Conservation (phyloP, 2,888 invertebrate species). For the Temnothorax unifasciatus region DNA sequence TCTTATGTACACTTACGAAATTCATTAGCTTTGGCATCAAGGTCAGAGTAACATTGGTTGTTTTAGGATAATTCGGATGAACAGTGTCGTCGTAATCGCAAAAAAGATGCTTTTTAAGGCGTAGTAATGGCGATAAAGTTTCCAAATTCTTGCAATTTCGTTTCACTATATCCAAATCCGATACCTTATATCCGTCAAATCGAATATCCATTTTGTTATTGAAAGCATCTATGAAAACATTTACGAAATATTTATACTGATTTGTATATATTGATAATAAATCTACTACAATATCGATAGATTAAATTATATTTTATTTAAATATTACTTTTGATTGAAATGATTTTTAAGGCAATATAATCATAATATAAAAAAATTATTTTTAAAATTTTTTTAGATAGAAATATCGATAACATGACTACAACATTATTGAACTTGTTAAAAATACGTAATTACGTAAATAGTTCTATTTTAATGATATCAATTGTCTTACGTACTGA, state of each 20-base stretch:
- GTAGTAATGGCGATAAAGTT: conserved; percentile 71
- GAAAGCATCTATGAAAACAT: conserved; percentile 11
- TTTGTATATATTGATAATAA: not conserved
- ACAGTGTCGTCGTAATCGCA: conserved; percentile 88
- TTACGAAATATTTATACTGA: not conserved
- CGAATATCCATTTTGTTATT: too few species aligned
- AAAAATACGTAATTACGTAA: not conserved
- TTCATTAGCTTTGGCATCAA: conserved; percentile 88
- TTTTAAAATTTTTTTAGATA: not conserved
- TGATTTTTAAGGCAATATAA: not conserved
- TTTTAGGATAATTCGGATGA: conserved; percentile 88
- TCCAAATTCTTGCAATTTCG: conserved; percentile 73
- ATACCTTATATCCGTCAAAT: too few species aligned
- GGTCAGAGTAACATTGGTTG: conserved; percentile 85
- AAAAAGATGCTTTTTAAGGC: conserved; percentile 87
- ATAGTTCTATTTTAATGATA: conserved; percentile 1
- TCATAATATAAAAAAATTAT: not conserved
- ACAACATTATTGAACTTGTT: not conserved
- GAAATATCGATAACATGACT: not conserved
- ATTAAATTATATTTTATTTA: not conserved
- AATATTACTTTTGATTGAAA: conserved; percentile 3
- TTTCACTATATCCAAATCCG: not conserved
- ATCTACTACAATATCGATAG: not conserved
- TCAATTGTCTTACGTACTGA: conserved; percentile 59
- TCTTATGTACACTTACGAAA: conserved; percentile 79